Percentiles rank a stretch among this genome's conserved stretches.
Evolutionary conservation across 1,140 invertebrate species (phyloP).

Genomic region (Hylaeus anthracinus): DNA sequence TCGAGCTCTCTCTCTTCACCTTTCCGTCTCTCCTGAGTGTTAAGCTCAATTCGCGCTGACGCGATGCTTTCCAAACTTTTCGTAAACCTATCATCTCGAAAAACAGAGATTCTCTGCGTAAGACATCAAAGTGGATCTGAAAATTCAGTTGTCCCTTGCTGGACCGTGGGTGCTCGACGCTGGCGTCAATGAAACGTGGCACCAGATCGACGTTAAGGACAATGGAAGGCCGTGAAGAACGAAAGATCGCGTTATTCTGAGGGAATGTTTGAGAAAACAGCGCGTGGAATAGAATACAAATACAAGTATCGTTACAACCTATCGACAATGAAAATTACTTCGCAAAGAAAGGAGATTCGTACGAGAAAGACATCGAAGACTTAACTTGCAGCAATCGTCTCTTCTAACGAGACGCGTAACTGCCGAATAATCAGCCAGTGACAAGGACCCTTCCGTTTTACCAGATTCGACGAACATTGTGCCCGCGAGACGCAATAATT

Average conservation of each 20-base stretch:
- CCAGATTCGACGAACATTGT: background rate
- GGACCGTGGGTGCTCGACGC: background rate
- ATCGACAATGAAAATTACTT: too few species aligned
- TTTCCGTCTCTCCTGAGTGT: too few species aligned
- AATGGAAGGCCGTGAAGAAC: constrained; percentile 24
- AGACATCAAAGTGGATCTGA: too few species aligned
- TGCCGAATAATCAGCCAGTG: background rate
- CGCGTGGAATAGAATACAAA: too few species aligned
- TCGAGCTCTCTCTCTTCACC: background rate
- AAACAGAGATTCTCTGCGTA: too few species aligned
- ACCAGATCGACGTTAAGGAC: background rate
- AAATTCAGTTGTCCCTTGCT: background rate
- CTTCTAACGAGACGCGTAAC: background rate
- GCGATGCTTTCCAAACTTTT: too few species aligned
- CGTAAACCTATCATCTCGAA: too few species aligned
- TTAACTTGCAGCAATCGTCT: too few species aligned
- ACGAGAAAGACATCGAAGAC: too few species aligned
- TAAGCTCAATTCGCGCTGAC: too few species aligned
- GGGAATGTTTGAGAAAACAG: background rate
- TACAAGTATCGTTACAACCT: too few species aligned
- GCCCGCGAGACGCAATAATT: constrained; percentile 10
- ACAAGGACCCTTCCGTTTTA: background rate
- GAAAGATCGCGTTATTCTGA: background rate
- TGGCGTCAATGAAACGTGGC: background rate
- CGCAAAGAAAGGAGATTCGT: too few species aligned